Percentiles rank a stretch among this genome's conserved stretches.
phyloP scores from a whole-genome alignment of 2,888 invertebrate species.

The Ophonus ardosiacus region DNA sequence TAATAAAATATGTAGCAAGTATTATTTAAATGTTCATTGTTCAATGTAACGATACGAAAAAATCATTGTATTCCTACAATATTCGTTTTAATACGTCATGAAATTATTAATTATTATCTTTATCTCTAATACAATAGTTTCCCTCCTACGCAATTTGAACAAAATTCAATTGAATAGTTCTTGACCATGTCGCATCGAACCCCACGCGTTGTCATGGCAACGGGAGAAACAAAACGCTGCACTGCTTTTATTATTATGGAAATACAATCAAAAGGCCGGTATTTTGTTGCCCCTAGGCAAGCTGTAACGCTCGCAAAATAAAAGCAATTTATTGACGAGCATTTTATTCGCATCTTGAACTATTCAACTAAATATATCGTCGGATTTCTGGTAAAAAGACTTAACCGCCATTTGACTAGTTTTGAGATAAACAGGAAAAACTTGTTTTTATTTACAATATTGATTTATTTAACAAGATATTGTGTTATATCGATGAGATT shows the following conservation, averaged over 20 bases:
- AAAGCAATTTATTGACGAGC: constrained; percentile 62
- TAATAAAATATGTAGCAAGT: too few relatives aligned
- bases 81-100: neutral
- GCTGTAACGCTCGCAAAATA: constrained; percentile 40
- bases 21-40: neutral
- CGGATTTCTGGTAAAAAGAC: too few relatives aligned
- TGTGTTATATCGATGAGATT: too few relatives aligned
- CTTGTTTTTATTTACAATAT: too few relatives aligned
- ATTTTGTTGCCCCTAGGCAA: constrained; percentile 39
- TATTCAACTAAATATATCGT: too few relatives aligned
- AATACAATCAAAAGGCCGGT: constrained; percentile 66
- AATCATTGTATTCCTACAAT: neutral
- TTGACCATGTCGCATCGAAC: constrained; percentile 10
- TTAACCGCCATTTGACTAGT: too few relatives aligned
- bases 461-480: too few relatives aligned
- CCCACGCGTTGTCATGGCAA: neutral
- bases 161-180: constrained; percentile 1
- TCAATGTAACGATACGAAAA: neutral
- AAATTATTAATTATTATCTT: neutral
- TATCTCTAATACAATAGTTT: neutral
- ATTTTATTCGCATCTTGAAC: too few relatives aligned
- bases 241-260: constrained; percentile 65
- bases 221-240: constrained; percentile 34
- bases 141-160: neutral
- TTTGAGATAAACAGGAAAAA: too few relatives aligned